Conservation (phyloP, 2,797 vertebrate genomes). For the Okamejei kenojei region DNA sequence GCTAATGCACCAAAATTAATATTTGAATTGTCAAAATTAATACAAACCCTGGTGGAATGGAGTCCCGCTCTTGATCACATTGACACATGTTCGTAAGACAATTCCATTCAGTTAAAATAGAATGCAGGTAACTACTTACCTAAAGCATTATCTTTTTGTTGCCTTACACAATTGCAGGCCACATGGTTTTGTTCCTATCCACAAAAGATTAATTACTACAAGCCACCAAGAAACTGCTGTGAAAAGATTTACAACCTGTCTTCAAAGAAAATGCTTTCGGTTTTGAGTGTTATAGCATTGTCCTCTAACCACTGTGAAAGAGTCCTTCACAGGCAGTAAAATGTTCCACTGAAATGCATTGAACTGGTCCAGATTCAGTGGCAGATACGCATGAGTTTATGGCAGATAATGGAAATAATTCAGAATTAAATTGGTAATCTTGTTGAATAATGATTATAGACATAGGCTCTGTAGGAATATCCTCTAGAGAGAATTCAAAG, state of each 20-base stretch:
- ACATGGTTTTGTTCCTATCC: neutral
- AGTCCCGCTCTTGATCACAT: neutral
- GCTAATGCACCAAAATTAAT: neutral
- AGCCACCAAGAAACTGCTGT: neutral
- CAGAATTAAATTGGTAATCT: neutral
- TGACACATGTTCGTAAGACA: conserved; percentile 5
- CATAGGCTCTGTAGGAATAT: no score
- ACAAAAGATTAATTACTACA: neutral
- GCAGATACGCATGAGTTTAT: neutral
- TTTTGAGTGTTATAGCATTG: neutral
- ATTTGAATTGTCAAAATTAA: conserved; percentile 1
- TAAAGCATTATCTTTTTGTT: neutral
- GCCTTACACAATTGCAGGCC: no score
- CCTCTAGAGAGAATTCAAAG: neutral
- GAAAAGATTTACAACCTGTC: neutral
- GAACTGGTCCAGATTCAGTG: neutral
- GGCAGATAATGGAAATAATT: neutral
- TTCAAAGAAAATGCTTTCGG: neutral
- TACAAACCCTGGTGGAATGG: neutral
- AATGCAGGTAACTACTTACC: conserved; percentile 3
- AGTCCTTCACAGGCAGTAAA: neutral
- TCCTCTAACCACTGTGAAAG: neutral
- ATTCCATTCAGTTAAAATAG: neutral
- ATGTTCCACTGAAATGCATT: neutral
- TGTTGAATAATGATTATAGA: neutral